phyloP scores from a whole-genome alignment of 2,797 vertebrate genomes.

The Malurus leucopterus region DNA sequence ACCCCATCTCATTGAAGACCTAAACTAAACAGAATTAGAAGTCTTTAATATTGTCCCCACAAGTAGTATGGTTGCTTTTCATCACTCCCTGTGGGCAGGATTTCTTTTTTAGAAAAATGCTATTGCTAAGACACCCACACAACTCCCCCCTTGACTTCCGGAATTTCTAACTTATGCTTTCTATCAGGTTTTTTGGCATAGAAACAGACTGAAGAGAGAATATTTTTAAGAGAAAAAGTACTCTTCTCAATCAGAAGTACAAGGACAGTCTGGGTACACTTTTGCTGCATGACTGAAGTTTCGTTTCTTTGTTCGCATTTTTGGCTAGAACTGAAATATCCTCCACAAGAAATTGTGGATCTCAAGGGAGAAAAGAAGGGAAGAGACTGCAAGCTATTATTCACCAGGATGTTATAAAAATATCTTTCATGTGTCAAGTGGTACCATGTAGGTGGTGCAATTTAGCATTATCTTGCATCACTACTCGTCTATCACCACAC shows the following conservation, averaged over 20 bases:
- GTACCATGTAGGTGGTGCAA: constrained; percentile 10
- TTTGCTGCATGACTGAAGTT: not conserved
- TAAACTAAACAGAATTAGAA: not conserved
- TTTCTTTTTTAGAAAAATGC: not conserved
- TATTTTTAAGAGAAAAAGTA: not conserved
- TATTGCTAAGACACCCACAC: not conserved
- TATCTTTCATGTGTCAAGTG: not conserved
- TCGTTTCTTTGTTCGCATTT: not conserved
- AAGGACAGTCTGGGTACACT: not conserved
- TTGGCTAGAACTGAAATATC: not conserved
- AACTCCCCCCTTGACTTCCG: not conserved
- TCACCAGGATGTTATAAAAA: constrained; percentile 21
- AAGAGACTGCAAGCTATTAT: constrained; percentile 4
- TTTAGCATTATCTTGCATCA: constrained; percentile 6
- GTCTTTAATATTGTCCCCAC: not conserved
- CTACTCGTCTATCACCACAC: constrained; percentile 15
- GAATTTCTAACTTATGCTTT: not conserved
- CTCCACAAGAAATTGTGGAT: not conserved
- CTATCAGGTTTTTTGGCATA: not conserved
- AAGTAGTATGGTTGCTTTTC: not conserved
- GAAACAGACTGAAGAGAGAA: not conserved
- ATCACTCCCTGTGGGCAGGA: not conserved
- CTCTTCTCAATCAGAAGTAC: not conserved
- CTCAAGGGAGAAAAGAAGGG: not conserved
- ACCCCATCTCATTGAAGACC: not conserved